A percentile compares a stretch with the other conserved stretches of the same genome.
phyloP scores from a whole-genome alignment of 2,113 vertebrate species.

The Tringa solitaria region DNA sequence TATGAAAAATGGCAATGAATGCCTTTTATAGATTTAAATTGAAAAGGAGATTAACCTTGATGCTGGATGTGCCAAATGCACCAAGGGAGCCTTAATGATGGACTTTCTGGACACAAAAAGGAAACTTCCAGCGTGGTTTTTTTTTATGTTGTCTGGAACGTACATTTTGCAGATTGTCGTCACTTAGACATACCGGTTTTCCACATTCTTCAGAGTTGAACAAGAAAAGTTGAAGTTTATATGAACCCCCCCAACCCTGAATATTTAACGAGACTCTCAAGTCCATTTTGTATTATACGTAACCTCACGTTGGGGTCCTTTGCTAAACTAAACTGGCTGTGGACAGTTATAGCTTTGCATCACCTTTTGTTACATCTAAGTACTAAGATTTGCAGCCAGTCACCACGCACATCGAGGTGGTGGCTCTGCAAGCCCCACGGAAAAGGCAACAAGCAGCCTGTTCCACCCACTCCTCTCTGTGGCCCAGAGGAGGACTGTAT shows the following conservation, averaged over 20 bases:
- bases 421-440: not conserved
- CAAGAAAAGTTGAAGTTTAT: not conserved
- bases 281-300: not conserved
- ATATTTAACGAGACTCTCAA: not conserved
- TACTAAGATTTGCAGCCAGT: not conserved
- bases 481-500: not conserved
- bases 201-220: not conserved
- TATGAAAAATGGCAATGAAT: conserved; percentile 12
- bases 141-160: not conserved
- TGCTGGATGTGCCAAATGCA: not conserved
- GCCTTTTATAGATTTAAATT: not conserved
- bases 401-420: not conserved
- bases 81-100: not conserved
- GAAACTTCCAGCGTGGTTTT: not conserved
- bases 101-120: not conserved
- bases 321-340: not conserved
- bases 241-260: not conserved
- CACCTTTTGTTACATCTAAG: not conserved
- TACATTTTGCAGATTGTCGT: not conserved
- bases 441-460: not conserved
- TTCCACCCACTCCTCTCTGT: not conserved
- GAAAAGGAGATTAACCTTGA: not conserved
- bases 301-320: not conserved
- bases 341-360: not conserved
- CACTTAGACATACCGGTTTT: not conserved